A percentile compares a stretch with the other conserved stretches of the same genome.
Evolutionary conservation across 2,113 vertebrate genomes (phyloP).

Genomic region (Silurus glanis): DNA sequence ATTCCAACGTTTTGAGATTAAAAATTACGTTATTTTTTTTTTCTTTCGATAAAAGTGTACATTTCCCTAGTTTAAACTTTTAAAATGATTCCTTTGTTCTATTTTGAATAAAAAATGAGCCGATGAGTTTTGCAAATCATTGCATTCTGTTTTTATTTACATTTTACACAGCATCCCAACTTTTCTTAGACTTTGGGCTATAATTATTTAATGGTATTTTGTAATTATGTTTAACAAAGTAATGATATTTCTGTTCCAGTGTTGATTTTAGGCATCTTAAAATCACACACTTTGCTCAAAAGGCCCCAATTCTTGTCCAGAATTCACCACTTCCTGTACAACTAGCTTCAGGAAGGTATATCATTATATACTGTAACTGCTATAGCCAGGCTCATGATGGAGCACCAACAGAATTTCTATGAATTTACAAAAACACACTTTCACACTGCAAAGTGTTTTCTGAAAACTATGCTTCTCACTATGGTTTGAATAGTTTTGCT

Average conservation of each 20-base stretch:
- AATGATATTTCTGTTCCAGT: background rate
- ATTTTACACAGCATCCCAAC: too few species aligned
- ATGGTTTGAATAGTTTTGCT: background rate
- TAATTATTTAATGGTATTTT: background rate
- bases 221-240: background rate
- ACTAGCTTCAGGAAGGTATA: background rate
- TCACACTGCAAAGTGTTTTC: background rate
- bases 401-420: background rate
- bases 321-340: background rate
- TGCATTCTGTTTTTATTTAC: too few species aligned
- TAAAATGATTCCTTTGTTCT: too few species aligned
- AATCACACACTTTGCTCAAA: background rate
- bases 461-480: slow-evolving; percentile 25
- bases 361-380: background rate
- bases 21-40: too few species aligned
- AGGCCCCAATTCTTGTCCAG: background rate
- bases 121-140: too few species aligned
- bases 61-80: too few species aligned
- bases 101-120: too few species aligned
- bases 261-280: background rate
- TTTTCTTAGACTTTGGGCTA: too few species aligned
- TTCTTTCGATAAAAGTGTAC: too few species aligned
- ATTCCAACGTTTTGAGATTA: too few species aligned
- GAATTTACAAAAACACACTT: background rate
- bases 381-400: background rate